Percentiles rank a stretch among this genome's conserved stretches.
Conservation (phyloP, 2,888 invertebrate genomes). For the Cephus runcator region DNA sequence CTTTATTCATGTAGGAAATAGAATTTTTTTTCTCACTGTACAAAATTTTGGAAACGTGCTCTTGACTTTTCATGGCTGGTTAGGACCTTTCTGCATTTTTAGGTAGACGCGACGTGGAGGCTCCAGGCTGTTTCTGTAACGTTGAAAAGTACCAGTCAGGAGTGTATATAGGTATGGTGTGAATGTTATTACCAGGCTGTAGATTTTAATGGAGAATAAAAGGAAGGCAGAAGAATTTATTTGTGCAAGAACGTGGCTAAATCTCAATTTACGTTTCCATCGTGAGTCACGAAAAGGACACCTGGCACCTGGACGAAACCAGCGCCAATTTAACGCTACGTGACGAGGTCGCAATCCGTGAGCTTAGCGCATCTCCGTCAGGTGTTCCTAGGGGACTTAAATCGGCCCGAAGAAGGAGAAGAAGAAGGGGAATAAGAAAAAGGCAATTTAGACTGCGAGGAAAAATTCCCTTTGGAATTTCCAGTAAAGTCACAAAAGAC, state of each 20-base stretch:
- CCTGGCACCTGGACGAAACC: conserved; percentile 15
- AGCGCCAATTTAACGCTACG: conserved; percentile 28
- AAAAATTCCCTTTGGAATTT: background rate
- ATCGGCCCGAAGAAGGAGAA: background rate
- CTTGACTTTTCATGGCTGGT: background rate
- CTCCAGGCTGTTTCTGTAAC: background rate
- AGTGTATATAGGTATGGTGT: background rate
- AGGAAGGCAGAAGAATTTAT: background rate
- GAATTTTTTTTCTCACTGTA: background rate
- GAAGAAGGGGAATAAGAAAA: background rate
- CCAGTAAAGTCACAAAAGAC: background rate
- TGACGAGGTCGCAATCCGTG: conserved; percentile 24
- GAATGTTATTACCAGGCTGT: background rate
- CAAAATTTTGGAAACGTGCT: background rate
- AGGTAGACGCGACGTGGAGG: background rate
- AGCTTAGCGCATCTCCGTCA: conserved; percentile 31
- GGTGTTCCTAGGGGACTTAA: conserved; percentile 19
- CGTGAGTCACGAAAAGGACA: background rate
- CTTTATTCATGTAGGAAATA: background rate
- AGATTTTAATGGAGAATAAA: background rate
- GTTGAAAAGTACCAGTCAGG: background rate
- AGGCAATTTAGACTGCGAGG: background rate
- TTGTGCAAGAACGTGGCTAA: background rate
- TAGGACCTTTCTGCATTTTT: background rate
- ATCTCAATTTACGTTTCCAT: background rate